Evolutionary conservation across 2,797 vertebrate genomes (phyloP), one percentile per base, ranked within the genome.

Genomic region (Myotis vivesi): DNA sequence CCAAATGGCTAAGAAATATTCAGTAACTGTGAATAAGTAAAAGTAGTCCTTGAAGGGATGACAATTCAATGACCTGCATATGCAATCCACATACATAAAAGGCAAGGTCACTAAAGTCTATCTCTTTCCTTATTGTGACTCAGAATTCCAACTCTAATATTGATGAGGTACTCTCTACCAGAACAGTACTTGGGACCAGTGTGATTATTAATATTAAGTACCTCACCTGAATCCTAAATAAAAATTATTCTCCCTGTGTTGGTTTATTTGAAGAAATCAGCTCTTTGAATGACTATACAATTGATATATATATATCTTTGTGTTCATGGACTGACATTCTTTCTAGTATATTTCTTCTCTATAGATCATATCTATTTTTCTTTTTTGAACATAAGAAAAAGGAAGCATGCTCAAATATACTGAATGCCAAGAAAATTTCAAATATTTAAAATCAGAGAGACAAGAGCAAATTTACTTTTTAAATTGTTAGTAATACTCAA

Each of bases 71-170:
- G 44, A 87, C 49, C 7, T n/a, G 20, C 20, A 62, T n/a, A 28
- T 23, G 10, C 38, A 87, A 20, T 75, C 36, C 57, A 90, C 30
- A 80, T 33, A 71, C 13, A 19, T 30, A 46, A 46, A 79, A 44
- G 2, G 57, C 23, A 36, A 71, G 10, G 20, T 86, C 53, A 5
- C 25, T 36, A 46, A 79, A 30, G 59, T n/a, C n/a, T 59, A 55
- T 68, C 17, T 81, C 33, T 75, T 33, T 91, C 25, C 44, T 87
- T 59, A 76, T 8, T 84, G 15, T 87, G 77, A 81, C 55, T 86
- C 51, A 75, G 55, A 89, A 91, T 71, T 90, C 33, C 87, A 87
- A 83, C 41, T 82, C 38, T 17, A 84, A 72, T 49, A 46, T 84
- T 90, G n/a, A 89, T 51, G 22, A 89, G 28, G 1, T 17, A 72